A percentile compares a stretch with the other conserved stretches of the same genome.
phyloP scores from a whole-genome alignment of 2,797 vertebrate genomes.

The Hippoglossus hippoglossus region DNA sequence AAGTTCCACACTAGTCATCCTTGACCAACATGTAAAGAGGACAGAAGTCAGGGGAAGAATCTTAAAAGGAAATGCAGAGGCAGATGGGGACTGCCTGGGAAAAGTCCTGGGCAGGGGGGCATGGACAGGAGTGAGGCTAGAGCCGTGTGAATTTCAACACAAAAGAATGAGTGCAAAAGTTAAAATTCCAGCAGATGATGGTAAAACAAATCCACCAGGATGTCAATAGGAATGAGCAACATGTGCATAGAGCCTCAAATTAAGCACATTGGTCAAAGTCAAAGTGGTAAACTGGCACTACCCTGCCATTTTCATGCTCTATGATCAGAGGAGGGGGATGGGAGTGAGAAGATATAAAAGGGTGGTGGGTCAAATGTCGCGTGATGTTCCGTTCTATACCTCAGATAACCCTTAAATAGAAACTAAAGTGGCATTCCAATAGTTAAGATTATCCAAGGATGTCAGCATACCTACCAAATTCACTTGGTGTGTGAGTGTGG shows the following conservation, averaged over 20 bases:
- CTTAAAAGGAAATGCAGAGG: background rate
- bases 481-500: background rate
- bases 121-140: background rate
- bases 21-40: conserved; percentile 43
- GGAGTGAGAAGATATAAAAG: conserved; percentile 24
- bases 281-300: background rate
- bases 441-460: background rate
- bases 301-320: background rate
- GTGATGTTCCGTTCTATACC: conserved; percentile 19
- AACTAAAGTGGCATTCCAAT: background rate
- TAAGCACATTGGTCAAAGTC: too few species aligned
- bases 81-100: conserved; percentile 11
- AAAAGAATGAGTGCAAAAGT: conserved; percentile 7
- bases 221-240: background rate
- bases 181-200: background rate
- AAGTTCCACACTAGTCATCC: conserved; percentile 71
- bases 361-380: conserved; percentile 44
- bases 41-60: conserved; percentile 17
- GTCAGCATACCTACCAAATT: background rate
- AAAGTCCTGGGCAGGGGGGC: conserved; percentile 20
- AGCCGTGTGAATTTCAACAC: background rate
- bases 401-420: conserved; percentile 18
- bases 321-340: conserved; percentile 39
- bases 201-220: background rate
- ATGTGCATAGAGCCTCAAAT: background rate